Evolutionary conservation across 1,140 invertebrate species (phyloP), one percentile per base, ranked within the genome.

Genomic region (Formica exsecta): DNA sequence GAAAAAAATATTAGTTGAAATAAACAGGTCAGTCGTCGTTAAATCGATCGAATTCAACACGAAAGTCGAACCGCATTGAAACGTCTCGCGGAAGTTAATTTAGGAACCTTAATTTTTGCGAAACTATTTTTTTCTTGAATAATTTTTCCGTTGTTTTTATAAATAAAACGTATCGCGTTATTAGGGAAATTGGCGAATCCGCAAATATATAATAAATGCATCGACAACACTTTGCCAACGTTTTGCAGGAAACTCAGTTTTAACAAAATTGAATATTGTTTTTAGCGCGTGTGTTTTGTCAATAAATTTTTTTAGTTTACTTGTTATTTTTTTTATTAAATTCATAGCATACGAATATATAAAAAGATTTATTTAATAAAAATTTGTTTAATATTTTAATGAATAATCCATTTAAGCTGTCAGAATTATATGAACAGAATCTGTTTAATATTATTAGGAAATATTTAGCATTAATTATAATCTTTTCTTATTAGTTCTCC

Each of bases 31-130:
- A n/a, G 25, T 79, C 22, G 51, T 73, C 65, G 4, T 70, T 71
- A 81, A 48, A 81, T 81, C 79, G 25, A 81, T 81, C 51, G 38
- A 51, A 81, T 80, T 80, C 13, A 29, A 11, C 11, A 32, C 25
- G 25, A 81, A 81, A 71, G 51, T 71, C 51, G 22, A 16, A 59
- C 22, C 9, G 36, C 22, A 16, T 70, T 9, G 41, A 41, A 44
- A 6, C 51, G 22, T 61, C 25, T 9, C 19, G 25, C 7, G 29
- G 41, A 71, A 81, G 36, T 71, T 44, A 81, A 19, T 51, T 51
- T 22, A 68, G 11, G 36, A 54, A 54, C 1, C 9, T 22, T 25
- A 29, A 22, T 81, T 81, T 32, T 25, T 44, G 66, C 38, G 25
- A 71, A 81, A 44, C 65, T 44, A 13, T 59, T 44, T 54, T 68